Evolutionary conservation across 1,140 invertebrate species (phyloP).

Genomic region (Anoplolepis gracilipes): DNA sequence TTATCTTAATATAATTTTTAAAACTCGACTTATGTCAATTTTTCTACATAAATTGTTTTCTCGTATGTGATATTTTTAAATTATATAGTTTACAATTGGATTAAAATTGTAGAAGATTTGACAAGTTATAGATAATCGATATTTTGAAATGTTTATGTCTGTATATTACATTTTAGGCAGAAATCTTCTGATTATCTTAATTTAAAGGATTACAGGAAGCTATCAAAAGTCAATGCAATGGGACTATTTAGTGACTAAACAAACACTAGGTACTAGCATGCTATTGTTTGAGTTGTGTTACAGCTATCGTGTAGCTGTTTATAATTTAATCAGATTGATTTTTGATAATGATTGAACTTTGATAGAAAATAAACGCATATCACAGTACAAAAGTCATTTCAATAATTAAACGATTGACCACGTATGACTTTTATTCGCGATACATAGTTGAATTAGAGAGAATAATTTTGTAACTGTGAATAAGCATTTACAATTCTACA

Average conservation of each 20-base stretch:
- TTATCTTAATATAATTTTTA: background rate
- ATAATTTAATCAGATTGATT: too few species aligned
- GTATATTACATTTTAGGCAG: background rate
- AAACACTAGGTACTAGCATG: background rate
- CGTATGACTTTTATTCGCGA: background rate
- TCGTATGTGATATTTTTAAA: background rate
- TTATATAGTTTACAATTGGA: background rate
- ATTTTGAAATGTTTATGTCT: background rate
- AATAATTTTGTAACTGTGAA: background rate
- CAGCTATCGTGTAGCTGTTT: background rate
- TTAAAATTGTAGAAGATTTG: background rate
- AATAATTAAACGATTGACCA: constrained; percentile 2
- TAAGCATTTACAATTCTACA: constrained; percentile 9
- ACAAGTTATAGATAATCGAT: background rate
- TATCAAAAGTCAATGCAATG: constrained; percentile 18
- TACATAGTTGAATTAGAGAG: background rate
- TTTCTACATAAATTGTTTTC: background rate
- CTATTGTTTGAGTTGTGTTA: background rate
- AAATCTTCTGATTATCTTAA: background rate
- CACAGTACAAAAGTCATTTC: constrained; percentile 4
- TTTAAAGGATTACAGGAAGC: constrained; percentile 42
- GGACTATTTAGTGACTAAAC: background rate
- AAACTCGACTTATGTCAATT: constrained; percentile 12
- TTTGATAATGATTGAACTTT: constrained; percentile 10
- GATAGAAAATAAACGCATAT: constrained; percentile 36